Percentiles rank a stretch among this genome's conserved stretches.
Evolutionary conservation across 2,888 invertebrate genomes (phyloP).

Genomic region (Neria commutata): DNA sequence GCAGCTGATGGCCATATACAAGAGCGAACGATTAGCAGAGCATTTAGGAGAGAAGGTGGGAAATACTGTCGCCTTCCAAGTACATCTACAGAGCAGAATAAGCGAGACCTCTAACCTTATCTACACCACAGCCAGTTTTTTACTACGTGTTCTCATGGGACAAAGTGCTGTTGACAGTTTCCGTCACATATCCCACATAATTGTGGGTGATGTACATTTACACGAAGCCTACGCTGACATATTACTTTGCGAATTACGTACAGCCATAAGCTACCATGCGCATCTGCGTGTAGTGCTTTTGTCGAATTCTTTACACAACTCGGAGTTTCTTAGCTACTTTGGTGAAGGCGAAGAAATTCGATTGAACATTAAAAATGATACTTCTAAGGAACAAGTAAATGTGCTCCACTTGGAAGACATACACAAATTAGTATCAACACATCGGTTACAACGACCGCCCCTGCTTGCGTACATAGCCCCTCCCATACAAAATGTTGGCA

Average conservation of each 20-base stretch:
- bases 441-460: no score
- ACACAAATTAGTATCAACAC: no score
- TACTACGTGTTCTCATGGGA: slow-evolving; percentile 82
- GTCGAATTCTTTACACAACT: slow-evolving; percentile 69
- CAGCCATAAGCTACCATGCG: slow-evolving; percentile 71
- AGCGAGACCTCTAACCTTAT: slow-evolving; percentile 43
- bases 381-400: no score
- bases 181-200: slow-evolving; percentile 71
- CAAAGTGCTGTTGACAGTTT: slow-evolving; percentile 65
- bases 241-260: slow-evolving; percentile 79
- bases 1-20: slow-evolving; percentile 84
- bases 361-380: no score
- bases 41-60: slow-evolving; percentile 74
- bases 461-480: slow-evolving; percentile 20
- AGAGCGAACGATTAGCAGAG: slow-evolving; percentile 79
- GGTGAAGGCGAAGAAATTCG: slow-evolving; percentile 35
- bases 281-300: slow-evolving; percentile 83
- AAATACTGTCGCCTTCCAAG: slow-evolving; percentile 74
- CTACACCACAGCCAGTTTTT: slow-evolving; percentile 46
- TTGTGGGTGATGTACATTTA: slow-evolving; percentile 93
- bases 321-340: slow-evolving; percentile 37
- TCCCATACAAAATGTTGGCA: neutral
- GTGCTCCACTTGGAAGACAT: neutral
- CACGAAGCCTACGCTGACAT: slow-evolving; percentile 90
- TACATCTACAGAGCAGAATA: slow-evolving; percentile 41